phyloP scores from a whole-genome alignment of 2,113 vertebrate genomes.

The Lycocorax pyrrhopterus region DNA sequence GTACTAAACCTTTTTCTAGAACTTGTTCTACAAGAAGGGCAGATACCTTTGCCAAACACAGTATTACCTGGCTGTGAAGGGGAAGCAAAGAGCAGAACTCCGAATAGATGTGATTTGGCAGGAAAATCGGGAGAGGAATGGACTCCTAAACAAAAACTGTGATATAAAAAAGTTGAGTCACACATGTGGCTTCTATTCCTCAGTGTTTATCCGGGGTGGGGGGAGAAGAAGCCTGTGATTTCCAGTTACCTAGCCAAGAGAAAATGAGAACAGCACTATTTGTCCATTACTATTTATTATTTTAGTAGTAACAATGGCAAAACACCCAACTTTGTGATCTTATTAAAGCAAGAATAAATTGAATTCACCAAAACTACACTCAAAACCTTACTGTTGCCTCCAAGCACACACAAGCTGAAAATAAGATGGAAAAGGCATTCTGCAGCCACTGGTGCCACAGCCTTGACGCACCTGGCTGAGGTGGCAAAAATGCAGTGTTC shows the following conservation, averaged over 20 bases:
- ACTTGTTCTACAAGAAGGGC: background rate
- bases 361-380: background rate
- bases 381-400: background rate
- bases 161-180: background rate
- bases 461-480: background rate
- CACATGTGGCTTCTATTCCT: background rate
- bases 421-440: background rate
- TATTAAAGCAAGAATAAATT: background rate
- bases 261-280: background rate
- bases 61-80: background rate
- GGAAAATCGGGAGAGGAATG: background rate
- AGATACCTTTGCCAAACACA: background rate
- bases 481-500: background rate
- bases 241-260: conserved; percentile 2
- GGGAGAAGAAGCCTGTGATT: accelerated
- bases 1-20: background rate
- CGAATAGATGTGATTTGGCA: background rate
- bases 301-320: background rate
- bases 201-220: background rate
- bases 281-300: background rate
- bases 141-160: background rate
- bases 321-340: background rate
- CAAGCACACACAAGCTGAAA: background rate
- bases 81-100: background rate
- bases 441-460: background rate